A percentile compares a stretch with the other conserved stretches of the same genome.
These are phyloP conservation scores for Epinotia bilunana DNA, from an alignment of 2,888 invertebrate genomes.

Conservation along the genomic window DNA sequence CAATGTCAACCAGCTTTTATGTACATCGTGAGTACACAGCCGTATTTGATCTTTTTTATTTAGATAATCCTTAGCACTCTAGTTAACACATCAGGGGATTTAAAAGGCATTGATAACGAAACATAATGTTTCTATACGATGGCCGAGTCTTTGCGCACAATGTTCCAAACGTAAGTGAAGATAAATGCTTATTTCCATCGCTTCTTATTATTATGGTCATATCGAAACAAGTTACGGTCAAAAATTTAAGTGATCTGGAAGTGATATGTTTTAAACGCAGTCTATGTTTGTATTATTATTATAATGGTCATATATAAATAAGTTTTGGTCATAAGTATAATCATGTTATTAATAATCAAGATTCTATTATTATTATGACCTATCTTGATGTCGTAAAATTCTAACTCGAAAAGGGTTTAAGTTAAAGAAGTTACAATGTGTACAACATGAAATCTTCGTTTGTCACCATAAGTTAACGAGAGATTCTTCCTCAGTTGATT, in stretches of 20 bases:
- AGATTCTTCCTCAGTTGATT: slow-evolving; percentile 22
- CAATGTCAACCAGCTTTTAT: slow-evolving; percentile 47
- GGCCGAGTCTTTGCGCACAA: not conserved
- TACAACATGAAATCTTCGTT: not conserved
- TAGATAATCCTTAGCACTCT: slow-evolving; percentile 53
- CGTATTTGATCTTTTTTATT: slow-evolving; percentile 51
- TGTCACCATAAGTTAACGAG: not conserved
- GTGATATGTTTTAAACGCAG: too few species aligned
- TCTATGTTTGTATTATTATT: too few species aligned
- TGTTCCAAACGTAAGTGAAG: not conserved
- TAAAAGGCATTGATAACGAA: slow-evolving; percentile 23
- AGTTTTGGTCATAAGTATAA: too few species aligned
- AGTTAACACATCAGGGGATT: slow-evolving; percentile 33
- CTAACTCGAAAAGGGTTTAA: not conserved
- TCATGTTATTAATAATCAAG: too few species aligned
- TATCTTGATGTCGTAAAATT: not conserved
- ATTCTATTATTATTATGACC: too few species aligned
- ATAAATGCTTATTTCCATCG: not conserved
- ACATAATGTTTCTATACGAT: slow-evolving; percentile 10
- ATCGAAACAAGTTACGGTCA: too few species aligned
- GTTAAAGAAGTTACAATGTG: not conserved
- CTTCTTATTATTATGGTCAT: not conserved
- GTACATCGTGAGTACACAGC: slow-evolving; percentile 50
- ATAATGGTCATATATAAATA: too few species aligned
- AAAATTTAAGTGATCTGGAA: too few species aligned